Conservation (phyloP, 2,113 vertebrate species). For the Hemichromis elongatus region DNA sequence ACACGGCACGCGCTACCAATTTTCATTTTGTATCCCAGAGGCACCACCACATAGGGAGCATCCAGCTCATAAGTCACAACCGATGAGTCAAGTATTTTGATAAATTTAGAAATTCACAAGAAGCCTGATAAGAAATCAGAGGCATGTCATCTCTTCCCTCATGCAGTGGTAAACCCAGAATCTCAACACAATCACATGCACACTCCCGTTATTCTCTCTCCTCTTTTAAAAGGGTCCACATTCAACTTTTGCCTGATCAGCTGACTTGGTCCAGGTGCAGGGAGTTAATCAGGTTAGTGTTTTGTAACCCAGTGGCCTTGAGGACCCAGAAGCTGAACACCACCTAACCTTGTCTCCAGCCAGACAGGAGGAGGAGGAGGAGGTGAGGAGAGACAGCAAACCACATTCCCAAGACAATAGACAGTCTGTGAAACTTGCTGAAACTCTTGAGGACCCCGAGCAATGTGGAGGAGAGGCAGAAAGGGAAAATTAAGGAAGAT, state of each 20-base stretch:
- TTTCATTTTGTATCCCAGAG: slow-evolving; percentile 45
- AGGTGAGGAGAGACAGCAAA: slow-evolving; percentile 46
- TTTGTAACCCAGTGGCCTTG: slow-evolving; percentile 47
- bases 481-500: neutral
- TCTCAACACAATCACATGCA: neutral
- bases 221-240: neutral
- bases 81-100: slow-evolving; percentile 8
- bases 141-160: neutral
- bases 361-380: slow-evolving; percentile 41
- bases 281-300: slow-evolving; percentile 3
- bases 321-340: slow-evolving; percentile 53
- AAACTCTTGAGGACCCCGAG: slow-evolving; percentile 50
- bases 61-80: slow-evolving; percentile 14
- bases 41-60: slow-evolving; percentile 10
- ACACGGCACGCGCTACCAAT: slow-evolving; percentile 8
- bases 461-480: slow-evolving; percentile 27
- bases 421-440: slow-evolving; percentile 62
- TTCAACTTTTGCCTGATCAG: slow-evolving; percentile 24
- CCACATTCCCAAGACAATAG: slow-evolving; percentile 72
- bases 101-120: slow-evolving; percentile 12
- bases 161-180: neutral
- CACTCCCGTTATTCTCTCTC: neutral
- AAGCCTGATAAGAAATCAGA: neutral
- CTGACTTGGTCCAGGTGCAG: neutral
- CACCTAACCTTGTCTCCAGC: slow-evolving; percentile 46